Conservation (phyloP, 2,888 invertebrate species). For the Argyra leucocephala region DNA sequence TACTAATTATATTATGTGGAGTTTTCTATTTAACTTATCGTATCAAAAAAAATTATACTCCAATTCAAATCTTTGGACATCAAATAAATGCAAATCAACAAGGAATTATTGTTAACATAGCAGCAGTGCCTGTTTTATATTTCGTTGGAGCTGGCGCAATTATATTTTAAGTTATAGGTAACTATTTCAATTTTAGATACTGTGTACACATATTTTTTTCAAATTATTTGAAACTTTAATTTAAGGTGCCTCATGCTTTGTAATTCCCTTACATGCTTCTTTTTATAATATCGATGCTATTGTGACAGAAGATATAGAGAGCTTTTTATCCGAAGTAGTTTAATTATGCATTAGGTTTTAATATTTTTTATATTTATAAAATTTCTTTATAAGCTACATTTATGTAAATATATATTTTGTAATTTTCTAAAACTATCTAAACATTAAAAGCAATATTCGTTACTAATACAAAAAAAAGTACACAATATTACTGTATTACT, state of each 20-base stretch:
- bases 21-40: conserved; percentile 73
- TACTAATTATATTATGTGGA: conserved; percentile 69
- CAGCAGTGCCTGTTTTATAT: conserved; percentile 75
- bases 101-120: conserved; percentile 63
- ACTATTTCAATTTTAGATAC: too few species aligned
- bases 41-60: conserved; percentile 50
- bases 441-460: too few species aligned
- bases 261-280: conserved; percentile 81
- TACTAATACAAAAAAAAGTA: too few species aligned
- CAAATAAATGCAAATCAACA: conserved; percentile 72
- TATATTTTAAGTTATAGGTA: conserved; percentile 87
- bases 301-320: conserved; percentile 41
- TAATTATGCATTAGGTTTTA: too few species aligned
- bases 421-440: too few species aligned
- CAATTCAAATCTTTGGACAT: conserved; percentile 49
- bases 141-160: conserved; percentile 82
- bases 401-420: too few species aligned
- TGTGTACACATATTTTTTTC: too few species aligned
- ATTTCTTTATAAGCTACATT: too few species aligned
- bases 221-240: too few species aligned
- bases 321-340: conserved; percentile 36
- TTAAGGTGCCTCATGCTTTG: conserved; percentile 76
- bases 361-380: too few species aligned
- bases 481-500: too few species aligned
- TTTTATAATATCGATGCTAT: conserved; percentile 78